A percentile compares a stretch with the other conserved stretches of the same genome.
These are phyloP conservation scores for Diplosoma virens DNA, from an alignment of 23 tunicate genomes.

Conservation along the genomic window DNA sequence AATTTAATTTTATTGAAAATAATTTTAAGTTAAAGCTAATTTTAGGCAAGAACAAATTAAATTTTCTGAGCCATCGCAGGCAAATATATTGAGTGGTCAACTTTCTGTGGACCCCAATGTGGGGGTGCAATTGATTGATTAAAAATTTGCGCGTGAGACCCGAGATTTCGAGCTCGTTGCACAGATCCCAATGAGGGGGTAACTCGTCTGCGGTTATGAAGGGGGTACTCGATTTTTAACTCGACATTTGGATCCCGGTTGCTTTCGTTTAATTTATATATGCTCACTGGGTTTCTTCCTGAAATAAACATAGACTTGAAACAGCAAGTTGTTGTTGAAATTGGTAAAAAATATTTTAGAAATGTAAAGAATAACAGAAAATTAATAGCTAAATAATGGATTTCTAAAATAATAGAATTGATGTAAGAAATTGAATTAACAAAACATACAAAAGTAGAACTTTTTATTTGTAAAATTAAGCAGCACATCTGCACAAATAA, in stretches of 20 bases:
- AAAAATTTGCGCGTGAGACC: conserved; percentile 77
- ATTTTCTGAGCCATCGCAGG: conserved; percentile 72
- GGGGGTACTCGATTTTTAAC: conserved; percentile 44
- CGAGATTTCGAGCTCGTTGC: conserved; percentile 77
- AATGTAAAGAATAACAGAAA: too few species aligned
- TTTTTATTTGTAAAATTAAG: too few species aligned
- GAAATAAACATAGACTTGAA: not conserved
- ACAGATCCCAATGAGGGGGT: conserved; percentile 88
- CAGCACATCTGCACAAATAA: too few species aligned
- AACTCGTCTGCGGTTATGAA: conserved; percentile 61
- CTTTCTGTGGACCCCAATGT: conserved; percentile 88
- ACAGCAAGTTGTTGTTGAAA: too few species aligned
- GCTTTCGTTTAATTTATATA: conserved; percentile 58
- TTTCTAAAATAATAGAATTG: too few species aligned
- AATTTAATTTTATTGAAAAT: too few species aligned
- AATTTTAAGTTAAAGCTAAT: too few species aligned
- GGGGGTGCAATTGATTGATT: conserved; percentile 86
- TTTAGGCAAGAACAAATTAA: conserved; percentile 1
- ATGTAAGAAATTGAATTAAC: too few species aligned
- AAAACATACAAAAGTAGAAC: too few species aligned
- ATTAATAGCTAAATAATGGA: too few species aligned
- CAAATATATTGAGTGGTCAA: conserved; percentile 56
- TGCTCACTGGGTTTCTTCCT: conserved; percentile 76
- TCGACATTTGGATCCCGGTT: conserved; percentile 29
- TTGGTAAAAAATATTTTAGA: too few species aligned